Conservation (phyloP, 2,113 vertebrate species). For the Centropristis striata region DNA sequence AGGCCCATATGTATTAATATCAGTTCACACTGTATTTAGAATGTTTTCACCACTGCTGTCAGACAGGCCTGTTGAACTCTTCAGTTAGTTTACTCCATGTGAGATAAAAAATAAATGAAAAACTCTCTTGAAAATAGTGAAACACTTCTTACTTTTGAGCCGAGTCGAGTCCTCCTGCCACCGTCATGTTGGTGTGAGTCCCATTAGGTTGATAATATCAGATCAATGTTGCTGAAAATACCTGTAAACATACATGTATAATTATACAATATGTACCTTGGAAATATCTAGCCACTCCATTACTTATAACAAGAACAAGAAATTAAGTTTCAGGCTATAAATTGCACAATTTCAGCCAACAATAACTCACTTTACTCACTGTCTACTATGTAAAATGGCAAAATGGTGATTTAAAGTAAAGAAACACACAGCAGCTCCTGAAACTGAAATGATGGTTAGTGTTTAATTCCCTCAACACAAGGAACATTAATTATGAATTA, state of each 20-base stretch:
- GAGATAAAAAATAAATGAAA: not conserved
- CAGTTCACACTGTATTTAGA: no score
- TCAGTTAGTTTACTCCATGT: not conserved
- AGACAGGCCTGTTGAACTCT: no score
- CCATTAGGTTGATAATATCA: not conserved
- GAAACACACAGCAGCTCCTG: not conserved
- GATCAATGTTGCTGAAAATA: not conserved
- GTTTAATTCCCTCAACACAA: not conserved
- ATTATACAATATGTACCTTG: not conserved
- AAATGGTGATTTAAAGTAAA: not conserved
- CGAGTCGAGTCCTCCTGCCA: not conserved
- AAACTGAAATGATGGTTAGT: not conserved
- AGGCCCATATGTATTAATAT: no score
- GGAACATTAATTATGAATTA: not conserved
- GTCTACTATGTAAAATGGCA: not conserved
- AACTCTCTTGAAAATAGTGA: not conserved
- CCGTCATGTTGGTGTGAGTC: not conserved
- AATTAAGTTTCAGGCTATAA: not conserved
- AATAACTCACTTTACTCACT: not conserved
- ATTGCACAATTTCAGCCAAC: not conserved
- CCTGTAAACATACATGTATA: not conserved
- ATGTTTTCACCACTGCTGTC: no score
- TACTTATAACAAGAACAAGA: not conserved
- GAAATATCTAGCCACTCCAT: not conserved
- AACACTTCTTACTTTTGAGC: not conserved